Conservation (phyloP, 2,113 vertebrate species). For the Centropus unirufus region DNA sequence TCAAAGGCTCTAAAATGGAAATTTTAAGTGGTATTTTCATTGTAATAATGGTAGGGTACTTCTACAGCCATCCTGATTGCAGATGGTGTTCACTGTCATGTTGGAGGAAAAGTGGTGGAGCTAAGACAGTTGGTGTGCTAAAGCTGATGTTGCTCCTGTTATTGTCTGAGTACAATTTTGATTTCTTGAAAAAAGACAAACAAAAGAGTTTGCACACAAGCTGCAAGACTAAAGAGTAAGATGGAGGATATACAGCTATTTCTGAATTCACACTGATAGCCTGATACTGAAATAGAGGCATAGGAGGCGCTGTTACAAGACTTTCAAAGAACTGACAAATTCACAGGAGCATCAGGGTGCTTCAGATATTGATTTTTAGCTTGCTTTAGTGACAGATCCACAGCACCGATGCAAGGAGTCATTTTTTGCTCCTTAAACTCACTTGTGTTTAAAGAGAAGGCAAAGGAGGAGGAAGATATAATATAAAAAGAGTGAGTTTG, state of each 20-base stretch:
- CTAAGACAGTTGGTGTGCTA: not conserved
- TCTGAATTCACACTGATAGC: not conserved
- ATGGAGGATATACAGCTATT: not conserved
- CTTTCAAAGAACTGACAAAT: not conserved
- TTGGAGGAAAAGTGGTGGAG: not conserved
- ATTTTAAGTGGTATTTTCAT: not conserved
- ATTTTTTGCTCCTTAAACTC: not conserved
- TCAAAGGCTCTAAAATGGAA: not conserved
- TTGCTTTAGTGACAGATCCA: not conserved
- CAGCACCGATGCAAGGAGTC: not conserved
- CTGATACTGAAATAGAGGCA: not conserved
- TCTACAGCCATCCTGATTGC: not conserved
- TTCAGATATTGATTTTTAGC: not conserved
- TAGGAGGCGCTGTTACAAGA: not conserved
- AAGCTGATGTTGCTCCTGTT: not conserved
- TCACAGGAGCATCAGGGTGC: not conserved
- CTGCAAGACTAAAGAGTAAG: not conserved
- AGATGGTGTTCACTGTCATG: not conserved
- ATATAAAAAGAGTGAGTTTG: not conserved
- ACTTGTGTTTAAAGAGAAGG: not conserved
- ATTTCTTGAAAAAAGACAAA: not conserved
- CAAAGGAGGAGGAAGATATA: not conserved
- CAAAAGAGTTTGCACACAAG: not conserved
- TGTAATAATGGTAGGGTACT: not conserved
- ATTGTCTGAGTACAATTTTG: not conserved